A percentile compares a stretch with the other conserved stretches of the same genome.
Evolutionary conservation across 2,888 invertebrate genomes (phyloP).

Genomic region (Oxyscelio sp.): DNA sequence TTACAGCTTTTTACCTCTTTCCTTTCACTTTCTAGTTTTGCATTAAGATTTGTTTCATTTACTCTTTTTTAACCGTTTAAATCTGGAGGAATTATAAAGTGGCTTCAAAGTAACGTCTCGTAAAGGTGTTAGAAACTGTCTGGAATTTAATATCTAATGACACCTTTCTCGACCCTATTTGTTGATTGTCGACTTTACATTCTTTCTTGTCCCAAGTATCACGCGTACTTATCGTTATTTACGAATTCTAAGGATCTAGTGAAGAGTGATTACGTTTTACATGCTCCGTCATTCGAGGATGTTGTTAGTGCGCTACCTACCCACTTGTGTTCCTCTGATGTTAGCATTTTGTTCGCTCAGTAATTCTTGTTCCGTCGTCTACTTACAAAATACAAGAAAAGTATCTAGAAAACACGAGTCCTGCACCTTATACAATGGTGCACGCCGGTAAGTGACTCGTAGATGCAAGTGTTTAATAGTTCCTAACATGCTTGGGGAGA

Average conservation of each 20-base stretch:
- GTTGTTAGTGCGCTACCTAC: slow-evolving; percentile 69
- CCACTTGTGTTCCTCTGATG: slow-evolving; percentile 70
- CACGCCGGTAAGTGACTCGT: slow-evolving; percentile 59
- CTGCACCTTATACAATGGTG: slow-evolving; percentile 69
- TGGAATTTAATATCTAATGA: slow-evolving; percentile 49
- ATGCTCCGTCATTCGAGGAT: slow-evolving; percentile 83
- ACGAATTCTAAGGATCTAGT: slow-evolving; percentile 82
- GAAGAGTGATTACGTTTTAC: slow-evolving; percentile 82
- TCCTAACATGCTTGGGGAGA: slow-evolving; percentile 59
- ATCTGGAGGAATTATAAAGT: slow-evolving; percentile 1
- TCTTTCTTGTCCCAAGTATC: slow-evolving; percentile 72
- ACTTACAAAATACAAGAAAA: slow-evolving; percentile 68
- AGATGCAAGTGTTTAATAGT: slow-evolving; percentile 64
- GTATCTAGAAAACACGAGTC: slow-evolving; percentile 66
- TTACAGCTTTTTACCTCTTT: slow-evolving; percentile 33
- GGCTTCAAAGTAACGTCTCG: slow-evolving; percentile 20
- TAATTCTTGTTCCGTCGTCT: slow-evolving; percentile 67
- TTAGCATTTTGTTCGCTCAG: slow-evolving; percentile 70
- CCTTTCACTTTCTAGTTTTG: slow-evolving; percentile 6
- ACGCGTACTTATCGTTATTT: slow-evolving; percentile 64
- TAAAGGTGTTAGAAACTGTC: slow-evolving; percentile 30
- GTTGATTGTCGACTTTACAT: slow-evolving; percentile 60
- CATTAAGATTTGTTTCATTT: slow-evolving; percentile 12
- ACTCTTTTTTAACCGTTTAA: slow-evolving; percentile 7
- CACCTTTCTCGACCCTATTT: slow-evolving; percentile 67